A percentile compares a stretch with the other conserved stretches of the same genome.
phyloP scores from a whole-genome alignment of 2,888 invertebrate species.

The Protonemura montana region DNA sequence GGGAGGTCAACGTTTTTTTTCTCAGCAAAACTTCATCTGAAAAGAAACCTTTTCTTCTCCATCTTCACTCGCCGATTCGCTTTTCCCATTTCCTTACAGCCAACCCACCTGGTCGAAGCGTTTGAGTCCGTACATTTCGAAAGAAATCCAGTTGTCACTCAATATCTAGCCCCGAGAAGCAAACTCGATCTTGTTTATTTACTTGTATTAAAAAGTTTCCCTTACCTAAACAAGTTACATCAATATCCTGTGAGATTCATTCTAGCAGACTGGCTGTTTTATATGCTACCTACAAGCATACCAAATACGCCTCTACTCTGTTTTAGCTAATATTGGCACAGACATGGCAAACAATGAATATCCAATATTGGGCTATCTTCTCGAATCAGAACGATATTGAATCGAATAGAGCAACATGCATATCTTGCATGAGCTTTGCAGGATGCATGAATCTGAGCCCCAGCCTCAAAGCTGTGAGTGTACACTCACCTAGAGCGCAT shows the following conservation, averaged over 20 bases:
- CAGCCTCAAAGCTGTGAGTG: too few relatives aligned
- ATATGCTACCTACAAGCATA: not conserved
- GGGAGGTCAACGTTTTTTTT: not conserved
- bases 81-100: not conserved
- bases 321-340: not conserved
- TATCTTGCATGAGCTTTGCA: not conserved
- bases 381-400: not conserved
- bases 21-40: not conserved
- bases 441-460: not conserved
- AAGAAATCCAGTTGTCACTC: not conserved
- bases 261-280: not conserved
- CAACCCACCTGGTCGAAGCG: not conserved
- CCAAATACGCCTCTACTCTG: not conserved
- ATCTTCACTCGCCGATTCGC: not conserved
- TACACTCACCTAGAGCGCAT: too few relatives aligned
- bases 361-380: constrained; percentile 7
- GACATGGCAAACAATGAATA: not conserved
- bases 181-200: not conserved
- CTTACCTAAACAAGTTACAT: not conserved
- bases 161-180: not conserved
- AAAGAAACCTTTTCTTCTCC: constrained; percentile 5
- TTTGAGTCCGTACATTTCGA: not conserved
- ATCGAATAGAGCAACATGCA: not conserved
- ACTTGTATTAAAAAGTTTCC: not conserved
- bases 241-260: not conserved